Conservation (phyloP, 2,113 vertebrate species). For the Coturnix japonica region DNA sequence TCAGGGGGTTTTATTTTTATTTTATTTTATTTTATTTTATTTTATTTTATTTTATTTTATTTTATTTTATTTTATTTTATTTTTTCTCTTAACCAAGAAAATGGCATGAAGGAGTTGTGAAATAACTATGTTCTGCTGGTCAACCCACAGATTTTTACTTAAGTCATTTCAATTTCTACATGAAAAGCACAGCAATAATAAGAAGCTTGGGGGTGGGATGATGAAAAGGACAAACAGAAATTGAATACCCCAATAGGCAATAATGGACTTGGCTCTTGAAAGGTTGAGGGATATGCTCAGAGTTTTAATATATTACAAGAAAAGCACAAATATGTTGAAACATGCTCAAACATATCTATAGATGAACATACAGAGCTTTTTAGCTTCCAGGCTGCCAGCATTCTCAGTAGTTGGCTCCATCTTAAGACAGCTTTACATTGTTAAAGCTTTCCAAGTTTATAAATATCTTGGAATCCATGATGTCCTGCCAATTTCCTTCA, state of each 20-base stretch:
- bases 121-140: neutral
- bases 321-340: constrained; percentile 66
- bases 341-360: constrained; percentile 70
- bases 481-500: constrained; percentile 70
- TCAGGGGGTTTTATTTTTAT: neutral
- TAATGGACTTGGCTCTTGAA: constrained; percentile 32
- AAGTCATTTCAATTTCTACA: neutral
- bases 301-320: constrained; percentile 54
- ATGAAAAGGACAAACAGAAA: neutral
- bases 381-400: constrained; percentile 59
- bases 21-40: neutral
- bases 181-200: neutral
- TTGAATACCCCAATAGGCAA: constrained; percentile 20
- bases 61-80: neutral
- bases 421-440: constrained; percentile 67
- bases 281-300: constrained; percentile 23
- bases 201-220: neutral
- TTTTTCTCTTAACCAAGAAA: neutral
- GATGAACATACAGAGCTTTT: constrained; percentile 61
- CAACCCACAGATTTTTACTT: neutral
- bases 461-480: constrained; percentile 70
- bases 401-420: constrained; percentile 62
- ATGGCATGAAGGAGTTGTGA: neutral
- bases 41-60: too few relatives aligned
- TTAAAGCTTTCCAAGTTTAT: constrained; percentile 73